phyloP scores from a whole-genome alignment of 2,797 vertebrate genomes.

The Aeoliscus strigatus region DNA sequence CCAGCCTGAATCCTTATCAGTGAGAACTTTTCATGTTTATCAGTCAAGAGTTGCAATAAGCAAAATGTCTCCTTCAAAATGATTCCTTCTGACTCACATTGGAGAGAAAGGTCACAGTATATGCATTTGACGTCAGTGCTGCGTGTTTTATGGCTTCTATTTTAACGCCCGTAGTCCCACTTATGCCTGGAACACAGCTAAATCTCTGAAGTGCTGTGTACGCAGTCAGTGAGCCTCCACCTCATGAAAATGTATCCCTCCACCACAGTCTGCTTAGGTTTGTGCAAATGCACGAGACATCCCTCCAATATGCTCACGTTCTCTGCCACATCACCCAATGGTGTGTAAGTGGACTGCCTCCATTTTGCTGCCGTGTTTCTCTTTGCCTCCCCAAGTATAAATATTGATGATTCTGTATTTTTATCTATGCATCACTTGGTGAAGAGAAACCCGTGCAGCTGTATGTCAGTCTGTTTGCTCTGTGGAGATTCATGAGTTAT shows the following conservation, averaged over 20 bases:
- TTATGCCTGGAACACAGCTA: background rate
- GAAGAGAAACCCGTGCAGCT: conserved; percentile 3
- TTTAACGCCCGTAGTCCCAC: conserved; percentile 4
- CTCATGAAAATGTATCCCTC: background rate
- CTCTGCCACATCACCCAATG: conserved; percentile 3
- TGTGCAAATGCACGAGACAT: background rate
- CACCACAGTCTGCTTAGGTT: background rate
- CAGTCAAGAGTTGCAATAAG: background rate
- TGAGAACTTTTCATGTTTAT: background rate
- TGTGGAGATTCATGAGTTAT: conserved; percentile 50
- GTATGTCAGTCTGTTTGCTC: conserved; percentile 18
- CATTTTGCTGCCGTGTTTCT: background rate
- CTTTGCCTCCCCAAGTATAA: conserved; percentile 16
- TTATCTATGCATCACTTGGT: conserved; percentile 9
- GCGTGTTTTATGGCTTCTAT: background rate
- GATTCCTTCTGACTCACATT: conserved; percentile 14
- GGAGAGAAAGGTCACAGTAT: conserved; percentile 19
- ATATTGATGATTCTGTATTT: conserved; percentile 55
- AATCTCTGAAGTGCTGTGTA: background rate
- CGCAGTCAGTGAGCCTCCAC: background rate
- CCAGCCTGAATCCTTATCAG: no score
- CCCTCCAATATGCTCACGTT: conserved; percentile 11
- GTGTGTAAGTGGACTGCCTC: conserved; percentile 4
- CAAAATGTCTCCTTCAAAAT: conserved; percentile 1
- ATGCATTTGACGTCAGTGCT: conserved; percentile 5